Conservation (phyloP, 2,888 invertebrate species). For the Pyralis farinalis region DNA sequence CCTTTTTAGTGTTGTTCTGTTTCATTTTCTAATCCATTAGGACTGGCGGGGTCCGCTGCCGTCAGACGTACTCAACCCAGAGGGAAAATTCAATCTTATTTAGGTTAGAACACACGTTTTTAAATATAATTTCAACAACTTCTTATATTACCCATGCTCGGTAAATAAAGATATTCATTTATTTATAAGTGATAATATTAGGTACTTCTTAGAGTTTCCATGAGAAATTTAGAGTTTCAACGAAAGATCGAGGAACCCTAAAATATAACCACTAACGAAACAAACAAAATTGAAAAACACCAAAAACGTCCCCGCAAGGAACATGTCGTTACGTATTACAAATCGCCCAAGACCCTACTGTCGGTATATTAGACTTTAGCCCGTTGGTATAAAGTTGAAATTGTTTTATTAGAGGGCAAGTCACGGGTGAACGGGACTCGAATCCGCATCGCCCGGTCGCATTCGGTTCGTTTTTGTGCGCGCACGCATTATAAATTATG, state of each 20-base stretch:
- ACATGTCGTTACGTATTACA: constrained; percentile 1
- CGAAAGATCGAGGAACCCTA: constrained; percentile 13
- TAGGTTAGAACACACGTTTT: no score
- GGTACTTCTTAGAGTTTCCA: no score
- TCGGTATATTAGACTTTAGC: background rate
- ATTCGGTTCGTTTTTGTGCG: constrained; percentile 32
- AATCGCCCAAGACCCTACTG: background rate
- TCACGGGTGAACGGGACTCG: constrained; percentile 9
- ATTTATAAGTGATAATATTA: no score
- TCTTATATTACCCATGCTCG: no score
- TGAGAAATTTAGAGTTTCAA: constrained; percentile 14
- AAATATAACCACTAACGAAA: no score
- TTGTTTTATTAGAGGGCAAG: background rate
- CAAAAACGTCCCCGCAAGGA: constrained; percentile 1
- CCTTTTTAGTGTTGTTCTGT: no score
- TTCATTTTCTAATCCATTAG: no score
- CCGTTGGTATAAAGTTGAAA: background rate
- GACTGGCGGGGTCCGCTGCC: no score
- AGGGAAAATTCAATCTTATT: no score
- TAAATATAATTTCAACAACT: no score
- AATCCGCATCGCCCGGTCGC: constrained; percentile 23
- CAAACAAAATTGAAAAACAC: constrained; percentile 1
- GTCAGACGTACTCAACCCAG: no score
- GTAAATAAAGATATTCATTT: no score
- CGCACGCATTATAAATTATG: constrained; percentile 27